Evolutionary conservation across 2,113 vertebrate species (phyloP).

Genomic region (Eurypyga helias): DNA sequence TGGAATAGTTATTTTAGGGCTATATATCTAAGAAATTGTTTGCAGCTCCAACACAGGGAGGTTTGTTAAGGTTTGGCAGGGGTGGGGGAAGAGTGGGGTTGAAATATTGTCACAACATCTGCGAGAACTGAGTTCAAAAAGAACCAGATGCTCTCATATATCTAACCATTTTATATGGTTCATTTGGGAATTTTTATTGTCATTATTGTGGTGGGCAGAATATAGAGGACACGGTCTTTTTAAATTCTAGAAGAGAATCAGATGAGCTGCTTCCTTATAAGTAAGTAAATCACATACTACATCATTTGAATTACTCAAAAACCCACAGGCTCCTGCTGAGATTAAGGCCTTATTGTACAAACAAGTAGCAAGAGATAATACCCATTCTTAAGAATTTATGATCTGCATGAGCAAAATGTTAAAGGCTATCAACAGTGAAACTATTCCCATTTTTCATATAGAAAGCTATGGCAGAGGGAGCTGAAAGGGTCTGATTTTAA

Average conservation of each 20-base stretch:
- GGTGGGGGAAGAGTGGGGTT: not conserved
- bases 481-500: not conserved
- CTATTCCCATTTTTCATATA: not conserved
- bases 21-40: conserved; percentile 23
- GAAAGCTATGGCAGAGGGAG: not conserved
- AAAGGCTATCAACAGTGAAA: conserved; percentile 14
- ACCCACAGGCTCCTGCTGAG: not conserved
- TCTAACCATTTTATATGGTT: not conserved
- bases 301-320: not conserved
- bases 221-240: not conserved
- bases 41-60: not conserved
- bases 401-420: conserved; percentile 1
- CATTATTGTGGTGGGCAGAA: not conserved
- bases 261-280: not conserved
- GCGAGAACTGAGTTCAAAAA: not conserved
- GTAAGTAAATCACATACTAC: conserved; percentile 6
- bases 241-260: not conserved
- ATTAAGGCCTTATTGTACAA: conserved; percentile 1
- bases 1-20: not conserved
- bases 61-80: not conserved
- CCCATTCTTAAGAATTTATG: conserved; percentile 31
- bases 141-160: not conserved
- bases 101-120: conserved; percentile 16
- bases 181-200: not conserved
- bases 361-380: conserved; percentile 16